A percentile compares a stretch with the other conserved stretches of the same genome.
Conservation (phyloP, 2,797 vertebrate species). For the Neoniphon sammara region DNA sequence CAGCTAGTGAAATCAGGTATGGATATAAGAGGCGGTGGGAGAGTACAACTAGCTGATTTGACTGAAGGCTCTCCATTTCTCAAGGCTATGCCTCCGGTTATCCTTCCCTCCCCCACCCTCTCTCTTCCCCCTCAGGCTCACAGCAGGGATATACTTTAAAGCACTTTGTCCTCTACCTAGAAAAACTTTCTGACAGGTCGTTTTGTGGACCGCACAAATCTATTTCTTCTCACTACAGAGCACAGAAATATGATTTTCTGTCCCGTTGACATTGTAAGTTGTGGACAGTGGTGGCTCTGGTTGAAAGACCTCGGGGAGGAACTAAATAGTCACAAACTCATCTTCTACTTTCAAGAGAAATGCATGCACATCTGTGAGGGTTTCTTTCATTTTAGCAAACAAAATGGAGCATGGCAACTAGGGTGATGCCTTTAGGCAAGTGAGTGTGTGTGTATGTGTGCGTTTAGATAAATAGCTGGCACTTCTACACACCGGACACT, state of each 20-base stretch:
- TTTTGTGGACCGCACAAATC: conserved; percentile 65
- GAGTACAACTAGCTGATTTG: conserved; percentile 59
- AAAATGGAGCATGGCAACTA: conserved; percentile 12
- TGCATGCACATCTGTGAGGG: conserved; percentile 36
- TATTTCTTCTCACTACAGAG: conserved; percentile 54
- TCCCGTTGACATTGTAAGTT: conserved; percentile 61
- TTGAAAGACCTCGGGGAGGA: conserved; percentile 27
- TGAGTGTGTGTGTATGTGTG: conserved; percentile 8
- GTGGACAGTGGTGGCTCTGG: conserved; percentile 60
- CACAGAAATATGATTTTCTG: conserved; percentile 49
- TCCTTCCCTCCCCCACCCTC: conserved; percentile 36
- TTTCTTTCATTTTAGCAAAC: conserved; percentile 39
- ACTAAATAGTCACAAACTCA: conserved; percentile 21
- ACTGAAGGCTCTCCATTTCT: conserved; percentile 74
- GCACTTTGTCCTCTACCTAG: conserved; percentile 74
- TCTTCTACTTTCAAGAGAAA: conserved; percentile 59
- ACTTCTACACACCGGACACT: conserved; percentile 56
- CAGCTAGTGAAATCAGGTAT: background rate
- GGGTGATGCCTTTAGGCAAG: conserved; percentile 33
- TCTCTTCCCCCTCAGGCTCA: conserved; percentile 61
- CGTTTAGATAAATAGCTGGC: conserved; percentile 66
- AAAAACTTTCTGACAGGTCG: conserved; percentile 70
- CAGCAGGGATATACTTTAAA: conserved; percentile 71
- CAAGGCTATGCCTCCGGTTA: conserved; percentile 74
- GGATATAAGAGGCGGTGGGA: conserved; percentile 43